These are phyloP conservation scores for Plagiodera versicolora DNA, from an alignment of 2,888 invertebrate genomes.

Conservation along the genomic window DNA sequence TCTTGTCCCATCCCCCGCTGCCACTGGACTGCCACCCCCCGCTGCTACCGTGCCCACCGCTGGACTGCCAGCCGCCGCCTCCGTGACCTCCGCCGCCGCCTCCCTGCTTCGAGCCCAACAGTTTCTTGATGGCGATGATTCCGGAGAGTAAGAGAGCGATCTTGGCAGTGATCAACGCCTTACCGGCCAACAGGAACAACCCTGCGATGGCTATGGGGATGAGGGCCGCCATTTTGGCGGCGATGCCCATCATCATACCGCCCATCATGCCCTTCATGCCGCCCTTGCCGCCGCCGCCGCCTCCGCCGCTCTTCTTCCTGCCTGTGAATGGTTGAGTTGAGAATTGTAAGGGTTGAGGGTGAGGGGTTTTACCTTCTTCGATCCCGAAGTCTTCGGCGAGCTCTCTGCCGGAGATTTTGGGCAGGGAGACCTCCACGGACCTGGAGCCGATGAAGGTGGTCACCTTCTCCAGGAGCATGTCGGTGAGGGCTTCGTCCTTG, in stretches of 20 bases:
- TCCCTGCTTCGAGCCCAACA: constrained; percentile 69
- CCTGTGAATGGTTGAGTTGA: constrained; percentile 28
- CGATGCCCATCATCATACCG: constrained; percentile 87
- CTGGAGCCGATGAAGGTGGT: constrained; percentile 74
- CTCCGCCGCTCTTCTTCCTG: constrained; percentile 56
- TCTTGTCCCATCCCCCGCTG: constrained; percentile 71
- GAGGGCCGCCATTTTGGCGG: constrained; percentile 82
- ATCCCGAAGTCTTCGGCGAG: constrained; percentile 55
- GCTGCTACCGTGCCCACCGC: constrained; percentile 55
- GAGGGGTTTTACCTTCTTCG: constrained; percentile 68
- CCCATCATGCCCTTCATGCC: constrained; percentile 89
- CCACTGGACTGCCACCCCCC: constrained; percentile 54
- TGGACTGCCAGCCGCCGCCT: constrained; percentile 56
- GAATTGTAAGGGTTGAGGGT: neutral
- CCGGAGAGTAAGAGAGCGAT: constrained; percentile 80
- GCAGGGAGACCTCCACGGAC: constrained; percentile 75
- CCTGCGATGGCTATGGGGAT: constrained; percentile 79
- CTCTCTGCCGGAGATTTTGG: constrained; percentile 64
- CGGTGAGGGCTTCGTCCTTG: constrained; percentile 68
- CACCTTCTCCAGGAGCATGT: constrained; percentile 71
- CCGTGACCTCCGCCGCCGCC: constrained; percentile 54
- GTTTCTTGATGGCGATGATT: constrained; percentile 81
- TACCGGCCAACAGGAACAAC: constrained; percentile 79
- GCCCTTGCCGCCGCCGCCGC: constrained; percentile 59
- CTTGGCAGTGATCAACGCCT: constrained; percentile 79